Evolutionary conservation across 1,140 invertebrate species (phyloP), one percentile per base, ranked within the genome.

Genomic region (Drosophila serrata): DNA sequence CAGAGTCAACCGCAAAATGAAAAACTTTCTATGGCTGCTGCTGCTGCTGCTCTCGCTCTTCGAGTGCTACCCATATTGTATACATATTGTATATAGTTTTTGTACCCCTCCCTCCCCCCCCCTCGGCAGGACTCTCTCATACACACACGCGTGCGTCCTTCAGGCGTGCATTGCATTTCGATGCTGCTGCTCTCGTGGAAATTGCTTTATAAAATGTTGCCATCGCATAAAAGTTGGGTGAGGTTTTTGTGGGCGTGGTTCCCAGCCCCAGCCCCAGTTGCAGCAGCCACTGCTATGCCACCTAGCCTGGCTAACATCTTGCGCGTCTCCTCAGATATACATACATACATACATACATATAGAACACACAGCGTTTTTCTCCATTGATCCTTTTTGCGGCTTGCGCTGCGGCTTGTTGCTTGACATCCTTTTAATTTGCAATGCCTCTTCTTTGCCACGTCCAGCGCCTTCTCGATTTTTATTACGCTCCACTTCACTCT

Each of bases 161-260:
- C 81, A 74, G 51, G 81, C 81, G 74, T 85, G 81, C 81, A 85
- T 85, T 81, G 81, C 81, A 85, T 85, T 85, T 85, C 81, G 81
- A 85, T 85, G 81, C 51, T 85, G 81, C 51, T 85, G 77, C 81
- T 85, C 58, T 78, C 68, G 73, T 84, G 77, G 81, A 85, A 85
- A 85, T 85, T 85, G 81, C 81, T 85, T 85, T 85, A 85, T 85
- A 85, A 85, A 85, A 85, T 85, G 81, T 85, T 85, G 81, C 81
- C 62, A 77, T 81, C 73, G 74, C 58, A 81, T 81, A 72, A 72
- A 85, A 85, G 81, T 77, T 85, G 62, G 67, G 60, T 63, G 73
- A 62, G 59, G 75, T 75, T 69, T 57, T 67, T 68, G 65, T 84
- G 81, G 81, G 81, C 81, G 81, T 65, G 75, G 81, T 19, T 7